phyloP scores from a whole-genome alignment of 2,797 vertebrate species.

The Microcaecilia unicolor region DNA sequence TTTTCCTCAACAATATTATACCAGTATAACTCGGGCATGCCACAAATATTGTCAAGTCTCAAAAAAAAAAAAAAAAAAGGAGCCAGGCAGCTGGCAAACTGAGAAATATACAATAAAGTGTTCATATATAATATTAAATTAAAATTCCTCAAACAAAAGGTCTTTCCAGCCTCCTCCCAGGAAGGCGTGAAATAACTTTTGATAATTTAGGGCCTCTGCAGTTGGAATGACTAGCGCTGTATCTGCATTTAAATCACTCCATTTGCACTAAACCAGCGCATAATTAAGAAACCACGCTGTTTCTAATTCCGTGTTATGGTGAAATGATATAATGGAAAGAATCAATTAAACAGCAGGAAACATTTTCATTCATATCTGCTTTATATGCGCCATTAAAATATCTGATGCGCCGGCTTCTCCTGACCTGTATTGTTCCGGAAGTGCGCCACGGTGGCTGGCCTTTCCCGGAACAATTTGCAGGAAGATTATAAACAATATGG shows the following conservation, averaged over 20 bases:
- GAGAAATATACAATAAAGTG: neutral
- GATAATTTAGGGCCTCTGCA: conserved; percentile 8
- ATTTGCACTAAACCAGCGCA: conserved; percentile 14
- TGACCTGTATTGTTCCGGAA: too few species aligned
- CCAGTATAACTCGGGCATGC: too few species aligned
- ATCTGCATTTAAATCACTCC: conserved; percentile 9
- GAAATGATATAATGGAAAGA: conserved; percentile 20
- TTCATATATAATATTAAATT: neutral
- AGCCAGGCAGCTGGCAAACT: neutral
- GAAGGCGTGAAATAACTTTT: conserved; percentile 10
- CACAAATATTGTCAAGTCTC: too few species aligned
- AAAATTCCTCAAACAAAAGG: conserved; percentile 4
- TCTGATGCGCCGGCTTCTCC: too few species aligned
- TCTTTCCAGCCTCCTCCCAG: conserved; percentile 4
- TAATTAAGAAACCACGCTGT: conserved; percentile 20
- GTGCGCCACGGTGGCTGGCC: too few species aligned
- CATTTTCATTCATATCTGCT: conserved; percentile 12
- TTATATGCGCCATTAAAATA: too few species aligned
- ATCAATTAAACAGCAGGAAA: conserved; percentile 13
- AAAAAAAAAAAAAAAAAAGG: too few species aligned
- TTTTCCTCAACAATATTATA: too few species aligned
- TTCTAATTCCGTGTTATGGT: conserved; percentile 17
- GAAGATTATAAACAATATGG: too few species aligned
- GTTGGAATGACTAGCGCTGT: conserved; percentile 5
- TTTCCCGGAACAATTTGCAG: too few species aligned